A percentile compares a stretch with the other conserved stretches of the same genome.
phyloP scores from a whole-genome alignment of 2,888 invertebrate genomes.

The Scelioninae gen. 1 region DNA sequence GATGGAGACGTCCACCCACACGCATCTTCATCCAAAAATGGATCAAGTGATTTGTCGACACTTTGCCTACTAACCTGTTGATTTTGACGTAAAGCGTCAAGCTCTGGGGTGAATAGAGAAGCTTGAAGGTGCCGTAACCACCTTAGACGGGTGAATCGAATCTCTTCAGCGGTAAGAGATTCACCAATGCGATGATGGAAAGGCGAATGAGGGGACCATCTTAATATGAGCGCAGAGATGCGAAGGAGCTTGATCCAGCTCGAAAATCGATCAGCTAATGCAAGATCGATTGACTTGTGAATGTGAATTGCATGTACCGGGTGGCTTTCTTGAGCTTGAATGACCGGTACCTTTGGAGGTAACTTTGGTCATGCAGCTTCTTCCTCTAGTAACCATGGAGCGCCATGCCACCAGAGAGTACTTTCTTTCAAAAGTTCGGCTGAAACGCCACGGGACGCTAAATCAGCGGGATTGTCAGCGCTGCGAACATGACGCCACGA shows the following conservation, averaged over 20 bases:
- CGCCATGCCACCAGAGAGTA: no score
- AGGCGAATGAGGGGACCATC: not conserved
- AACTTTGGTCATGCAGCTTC: no score
- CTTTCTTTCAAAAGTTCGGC: not conserved
- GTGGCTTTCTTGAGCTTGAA: no score
- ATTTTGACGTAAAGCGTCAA: not conserved
- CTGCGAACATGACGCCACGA: slow-evolving; percentile 4
- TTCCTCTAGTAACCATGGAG: no score
- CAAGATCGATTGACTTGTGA: not conserved
- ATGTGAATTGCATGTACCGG: not conserved
- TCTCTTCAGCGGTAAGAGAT: not conserved
- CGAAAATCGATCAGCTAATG: not conserved
- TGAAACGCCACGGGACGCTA: not conserved
- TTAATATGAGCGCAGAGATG: not conserved
- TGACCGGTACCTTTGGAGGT: no score
- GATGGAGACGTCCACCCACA: not conserved
- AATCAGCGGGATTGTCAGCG: not conserved
- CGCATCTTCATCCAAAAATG: not conserved
- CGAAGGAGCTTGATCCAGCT: not conserved
- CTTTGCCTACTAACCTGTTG: no score
- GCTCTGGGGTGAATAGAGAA: not conserved
- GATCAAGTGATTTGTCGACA: not conserved
- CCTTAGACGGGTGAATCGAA: not conserved
- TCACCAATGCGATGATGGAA: not conserved
- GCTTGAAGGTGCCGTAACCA: not conserved